These are phyloP conservation scores for Drosophila kanekoi DNA, from an alignment of 2,888 invertebrate species.

Conservation along the genomic window DNA sequence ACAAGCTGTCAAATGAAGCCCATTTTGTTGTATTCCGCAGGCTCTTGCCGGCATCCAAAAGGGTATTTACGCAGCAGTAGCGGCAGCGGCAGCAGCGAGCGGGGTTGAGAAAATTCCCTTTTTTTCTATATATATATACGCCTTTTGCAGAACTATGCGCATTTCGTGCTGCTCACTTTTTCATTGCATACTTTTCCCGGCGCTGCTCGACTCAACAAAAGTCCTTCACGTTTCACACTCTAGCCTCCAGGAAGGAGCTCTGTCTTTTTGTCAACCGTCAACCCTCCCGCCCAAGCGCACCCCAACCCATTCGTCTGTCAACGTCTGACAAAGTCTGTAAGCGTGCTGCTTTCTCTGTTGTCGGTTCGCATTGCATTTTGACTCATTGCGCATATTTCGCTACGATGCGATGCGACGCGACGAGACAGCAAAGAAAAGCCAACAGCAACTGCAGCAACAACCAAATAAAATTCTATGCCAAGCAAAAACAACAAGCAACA, in stretches of 20 bases:
- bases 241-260: slow-evolving; percentile 6
- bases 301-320: slow-evolving; percentile 46
- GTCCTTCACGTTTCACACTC: slow-evolving; percentile 70
- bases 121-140: slow-evolving; percentile 5
- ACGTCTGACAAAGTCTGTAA: slow-evolving; percentile 74
- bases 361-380: slow-evolving; percentile 66
- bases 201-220: slow-evolving; percentile 54
- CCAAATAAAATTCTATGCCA: slow-evolving; percentile 15
- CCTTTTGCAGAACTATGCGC: slow-evolving; percentile 66
- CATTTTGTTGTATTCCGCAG: slow-evolving; percentile 62
- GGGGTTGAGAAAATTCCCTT: slow-evolving; percentile 20
- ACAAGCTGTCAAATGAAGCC: slow-evolving; percentile 79
- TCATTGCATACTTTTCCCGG: slow-evolving; percentile 56
- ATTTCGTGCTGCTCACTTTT: slow-evolving; percentile 63
- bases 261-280: slow-evolving; percentile 17
- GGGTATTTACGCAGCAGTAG: slow-evolving; percentile 7
- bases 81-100: background rate
- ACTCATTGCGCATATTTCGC: slow-evolving; percentile 70
- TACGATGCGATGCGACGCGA: slow-evolving; percentile 36
- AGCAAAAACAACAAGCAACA: slow-evolving; percentile 30
- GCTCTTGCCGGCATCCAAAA: slow-evolving; percentile 3
- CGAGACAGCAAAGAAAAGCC: slow-evolving; percentile 46
- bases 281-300: background rate
- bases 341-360: slow-evolving; percentile 61
- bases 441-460: slow-evolving; percentile 29